Evolutionary conservation across 2,888 invertebrate genomes (phyloP).

Genomic region (Acanthosepion pharaonis): DNA sequence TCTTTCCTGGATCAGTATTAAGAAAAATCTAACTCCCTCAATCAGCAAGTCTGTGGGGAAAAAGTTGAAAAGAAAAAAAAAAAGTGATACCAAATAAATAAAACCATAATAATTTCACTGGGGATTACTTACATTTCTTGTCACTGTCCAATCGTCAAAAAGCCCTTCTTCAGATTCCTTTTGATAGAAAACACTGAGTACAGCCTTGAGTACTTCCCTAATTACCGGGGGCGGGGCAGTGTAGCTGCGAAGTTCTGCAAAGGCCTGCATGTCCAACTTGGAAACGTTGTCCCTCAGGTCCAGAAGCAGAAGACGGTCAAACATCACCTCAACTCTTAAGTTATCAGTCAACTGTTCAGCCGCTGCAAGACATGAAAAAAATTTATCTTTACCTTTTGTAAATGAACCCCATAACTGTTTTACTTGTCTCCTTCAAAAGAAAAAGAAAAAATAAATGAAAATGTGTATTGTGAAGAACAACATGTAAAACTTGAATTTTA

Average conservation of each 20-base stretch:
- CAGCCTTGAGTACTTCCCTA: constrained; percentile 70
- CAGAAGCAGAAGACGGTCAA: constrained; percentile 73
- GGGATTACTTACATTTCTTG: constrained; percentile 54
- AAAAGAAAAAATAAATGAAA: no score
- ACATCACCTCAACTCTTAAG: constrained; percentile 72
- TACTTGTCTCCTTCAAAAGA: no score
- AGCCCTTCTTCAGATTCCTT: constrained; percentile 65
- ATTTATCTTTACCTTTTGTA: background rate
- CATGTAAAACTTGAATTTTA: no score
- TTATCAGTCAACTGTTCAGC: constrained; percentile 71
- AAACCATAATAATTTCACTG: background rate
- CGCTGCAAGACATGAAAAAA: background rate
- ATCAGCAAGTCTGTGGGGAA: no score
- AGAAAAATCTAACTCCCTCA: no score
- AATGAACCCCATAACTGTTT: no score
- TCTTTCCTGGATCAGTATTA: no score
- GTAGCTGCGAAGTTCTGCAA: constrained; percentile 73
- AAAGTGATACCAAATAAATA: no score
- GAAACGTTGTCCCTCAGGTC: constrained; percentile 72
- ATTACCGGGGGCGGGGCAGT: constrained; percentile 70
- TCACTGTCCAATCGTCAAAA: constrained; percentile 59
- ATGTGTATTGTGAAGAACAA: no score
- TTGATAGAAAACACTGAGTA: constrained; percentile 69
- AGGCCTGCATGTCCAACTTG: constrained; percentile 69
- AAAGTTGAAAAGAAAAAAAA: no score